A percentile compares a stretch with the other conserved stretches of the same genome.
Conservation (phyloP, 2,797 vertebrate species). For the Ataeniobius toweri region DNA sequence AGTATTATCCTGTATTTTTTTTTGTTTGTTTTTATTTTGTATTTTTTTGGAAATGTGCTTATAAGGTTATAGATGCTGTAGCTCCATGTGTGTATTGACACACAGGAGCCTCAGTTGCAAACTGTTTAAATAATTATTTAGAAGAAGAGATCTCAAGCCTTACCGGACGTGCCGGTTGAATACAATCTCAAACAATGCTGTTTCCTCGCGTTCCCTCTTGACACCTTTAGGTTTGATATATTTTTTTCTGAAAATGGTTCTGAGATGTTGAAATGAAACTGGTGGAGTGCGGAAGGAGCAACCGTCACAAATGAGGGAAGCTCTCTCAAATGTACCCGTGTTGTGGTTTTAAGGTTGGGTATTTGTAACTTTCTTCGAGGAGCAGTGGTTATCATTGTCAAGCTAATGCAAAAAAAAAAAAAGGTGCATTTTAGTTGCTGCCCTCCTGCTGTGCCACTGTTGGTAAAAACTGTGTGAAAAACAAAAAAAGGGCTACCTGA, state of each 20-base stretch:
- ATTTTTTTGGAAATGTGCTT: slow-evolving; percentile 26
- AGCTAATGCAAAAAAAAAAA: slow-evolving; percentile 40
- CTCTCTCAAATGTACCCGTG: slow-evolving; percentile 48
- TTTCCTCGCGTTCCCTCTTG: slow-evolving; percentile 35
- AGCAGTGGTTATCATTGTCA: slow-evolving; percentile 35
- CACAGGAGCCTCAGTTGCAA: slow-evolving; percentile 38
- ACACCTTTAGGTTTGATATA: slow-evolving; percentile 15
- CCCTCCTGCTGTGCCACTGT: slow-evolving; percentile 45
- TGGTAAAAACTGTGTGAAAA: slow-evolving; percentile 57
- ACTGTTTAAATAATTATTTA: slow-evolving; percentile 33
- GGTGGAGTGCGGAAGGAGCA: slow-evolving; percentile 27
- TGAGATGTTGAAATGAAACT: slow-evolving; percentile 30
- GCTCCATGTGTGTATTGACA: slow-evolving; percentile 19
- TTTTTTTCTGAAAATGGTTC: slow-evolving; percentile 5
- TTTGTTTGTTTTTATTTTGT: slow-evolving; percentile 2
- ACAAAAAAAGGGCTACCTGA: slow-evolving; percentile 62
- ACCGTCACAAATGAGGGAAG: slow-evolving; percentile 46
- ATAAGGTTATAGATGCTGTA: slow-evolving; percentile 30
- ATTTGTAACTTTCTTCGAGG: slow-evolving; percentile 41
- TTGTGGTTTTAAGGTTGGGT: slow-evolving; percentile 46
- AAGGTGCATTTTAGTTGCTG: slow-evolving; percentile 48
- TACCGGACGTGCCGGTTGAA: slow-evolving; percentile 50
- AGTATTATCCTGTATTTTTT: slow-evolving; percentile 51
- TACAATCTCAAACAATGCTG: slow-evolving; percentile 38
- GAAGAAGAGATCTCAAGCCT: slow-evolving; percentile 45